Evolutionary conservation across 2,113 vertebrate genomes (phyloP), one percentile per base, ranked within the genome.

Genomic region (Galemys pyrenaicus): DNA sequence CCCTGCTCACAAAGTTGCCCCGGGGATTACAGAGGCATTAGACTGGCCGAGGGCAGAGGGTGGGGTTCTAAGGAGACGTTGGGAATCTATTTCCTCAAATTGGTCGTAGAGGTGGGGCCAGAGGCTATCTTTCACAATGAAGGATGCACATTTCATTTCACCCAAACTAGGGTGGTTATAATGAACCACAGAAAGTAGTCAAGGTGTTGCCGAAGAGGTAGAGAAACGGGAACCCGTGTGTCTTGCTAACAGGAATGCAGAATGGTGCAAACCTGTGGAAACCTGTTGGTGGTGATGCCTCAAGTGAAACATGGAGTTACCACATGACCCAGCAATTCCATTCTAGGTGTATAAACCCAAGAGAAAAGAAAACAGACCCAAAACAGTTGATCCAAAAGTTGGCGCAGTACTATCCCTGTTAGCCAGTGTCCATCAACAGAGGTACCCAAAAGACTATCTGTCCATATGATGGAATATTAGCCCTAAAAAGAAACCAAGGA

Each of bases 331-430:
- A 11, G 67, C 56, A 16, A 1, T 28, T 73, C 64, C 20, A 32
- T 17, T 28, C 70, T 24, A 19, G 84, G 35, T 5, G 0, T 22
- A 0, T 11, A 12, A 1, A 56, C 32, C 39, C 9, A 20, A 26
- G 82, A 51, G 65, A 54, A 24, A 4, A 0, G 81, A 62, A 73
- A 4, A 41, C 16, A 4, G 20, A 3, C 30, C 28, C 84, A 1
- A 5, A 16, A 11, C 7, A 5, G 41, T 16, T 11, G 54, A 32
- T 3, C 0, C 58, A 5, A 83, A 65, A 0, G 0, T 39, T 49
- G 22, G 10, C 12, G 67, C 39, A 56, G 58, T 30, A 1, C 44
- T 1, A 0, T 7, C 30, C 71, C 26, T 17, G 1, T 41, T 22
- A 12, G 77, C 54, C 30, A 0, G 2, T 11, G 68, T 6, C 30